A percentile compares a stretch with the other conserved stretches of the same genome.
phyloP scores from a whole-genome alignment of 2,888 invertebrate genomes.

The Acleris holmiana region DNA sequence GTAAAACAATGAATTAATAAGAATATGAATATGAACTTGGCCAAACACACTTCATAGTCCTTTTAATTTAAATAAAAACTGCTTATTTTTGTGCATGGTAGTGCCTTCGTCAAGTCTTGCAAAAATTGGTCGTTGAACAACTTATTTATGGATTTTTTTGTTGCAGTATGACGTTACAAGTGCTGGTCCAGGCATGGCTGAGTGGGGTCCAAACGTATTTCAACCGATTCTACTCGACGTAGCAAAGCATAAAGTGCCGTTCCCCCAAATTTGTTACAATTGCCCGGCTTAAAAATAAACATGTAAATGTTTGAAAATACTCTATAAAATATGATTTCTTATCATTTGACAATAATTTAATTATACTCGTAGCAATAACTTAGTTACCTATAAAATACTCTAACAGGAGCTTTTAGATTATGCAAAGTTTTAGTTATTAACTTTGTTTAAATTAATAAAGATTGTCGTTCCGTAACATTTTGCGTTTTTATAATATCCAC shows the following conservation, averaged over 20 bases:
- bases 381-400: too few relatives aligned
- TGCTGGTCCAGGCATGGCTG: slow-evolving; percentile 47
- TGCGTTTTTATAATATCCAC: too few relatives aligned
- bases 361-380: too few relatives aligned
- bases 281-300: slow-evolving; percentile 46
- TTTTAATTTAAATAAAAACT: not conserved
- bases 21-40: too few relatives aligned
- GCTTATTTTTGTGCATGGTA: not conserved
- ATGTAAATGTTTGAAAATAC: not conserved
- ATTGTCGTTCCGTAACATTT: too few relatives aligned
- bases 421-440: too few relatives aligned
- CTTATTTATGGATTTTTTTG: slow-evolving; percentile 4
- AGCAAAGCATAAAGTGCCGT: slow-evolving; percentile 50
- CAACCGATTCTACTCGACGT: slow-evolving; percentile 53
- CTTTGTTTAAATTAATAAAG: too few relatives aligned
- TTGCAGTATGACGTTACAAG: slow-evolving; percentile 55
- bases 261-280: slow-evolving; percentile 66
- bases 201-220: slow-evolving; percentile 58
- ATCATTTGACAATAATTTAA: too few relatives aligned
- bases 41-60: not conserved
- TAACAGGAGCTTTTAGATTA: too few relatives aligned
- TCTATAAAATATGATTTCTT: not conserved
- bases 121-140: not conserved
- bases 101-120: slow-evolving; percentile 3
- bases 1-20: too few relatives aligned